Conservation (phyloP, 64 coral and sea anemone genomes). For the Montipora foliosa region DNA sequence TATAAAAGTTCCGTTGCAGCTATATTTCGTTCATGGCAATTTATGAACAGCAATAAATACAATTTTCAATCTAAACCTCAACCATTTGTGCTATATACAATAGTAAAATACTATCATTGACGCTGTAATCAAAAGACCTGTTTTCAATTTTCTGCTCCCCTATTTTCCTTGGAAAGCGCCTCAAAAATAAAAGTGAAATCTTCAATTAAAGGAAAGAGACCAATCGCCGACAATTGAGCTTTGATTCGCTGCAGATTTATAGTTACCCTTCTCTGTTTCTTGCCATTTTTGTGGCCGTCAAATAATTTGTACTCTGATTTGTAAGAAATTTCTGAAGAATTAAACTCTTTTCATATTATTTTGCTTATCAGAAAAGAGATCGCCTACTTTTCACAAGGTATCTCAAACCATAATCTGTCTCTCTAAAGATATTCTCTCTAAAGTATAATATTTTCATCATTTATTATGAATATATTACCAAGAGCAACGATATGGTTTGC, state of each 20-base stretch:
- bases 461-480: neutral
- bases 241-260: neutral
- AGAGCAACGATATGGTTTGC: no score
- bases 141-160: neutral
- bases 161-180: neutral
- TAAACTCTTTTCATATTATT: neutral
- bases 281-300: no score
- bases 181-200: neutral
- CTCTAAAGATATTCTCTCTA: neutral
- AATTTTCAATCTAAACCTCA: neutral
- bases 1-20: neutral
- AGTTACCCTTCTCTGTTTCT: no score
- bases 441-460: neutral
- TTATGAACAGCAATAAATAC: slow-evolving; percentile 43
- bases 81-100: neutral
- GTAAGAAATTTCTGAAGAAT: neutral
- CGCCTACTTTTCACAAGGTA: neutral
- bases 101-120: slow-evolving; percentile 10
- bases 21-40: slow-evolving; percentile 8
- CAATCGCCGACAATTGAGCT: neutral
- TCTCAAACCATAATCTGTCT: neutral
- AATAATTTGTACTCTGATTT: neutral
- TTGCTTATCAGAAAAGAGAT: neutral
- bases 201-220: neutral
- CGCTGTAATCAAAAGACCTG: neutral